Base-by-base conservation (phyloP, 2,888 invertebrate genomes). In the Vandiemenella viatica region DNA sequence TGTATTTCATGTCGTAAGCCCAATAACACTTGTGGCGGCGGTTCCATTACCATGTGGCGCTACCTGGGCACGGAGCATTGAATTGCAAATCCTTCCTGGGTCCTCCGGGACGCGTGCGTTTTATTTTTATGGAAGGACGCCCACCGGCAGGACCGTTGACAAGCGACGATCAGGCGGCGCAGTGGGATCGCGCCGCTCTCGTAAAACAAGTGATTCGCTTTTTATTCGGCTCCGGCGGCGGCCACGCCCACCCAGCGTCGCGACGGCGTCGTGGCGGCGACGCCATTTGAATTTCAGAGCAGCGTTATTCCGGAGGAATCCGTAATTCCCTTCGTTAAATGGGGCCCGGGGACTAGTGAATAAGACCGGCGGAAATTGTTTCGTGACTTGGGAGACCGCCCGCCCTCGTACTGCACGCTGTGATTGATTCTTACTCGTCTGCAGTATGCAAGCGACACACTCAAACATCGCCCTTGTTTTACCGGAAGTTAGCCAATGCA, bases 121-220 rank as follows among this genome's bases (percentile, higher is more conserved):
- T 49, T 45, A 45, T 49, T 49, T 49, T 49, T 49, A 49, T 49
- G 49, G 49, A 38, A 45, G 32, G 22, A 17, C 37, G 48, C 44
- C 37, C 48, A 37, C 38, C 18, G n/a, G n/a, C 13, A 32, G 32
- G 32, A 32, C 26, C 44, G 49, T 46, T 50, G 52, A 52, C 52
- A 52, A 50, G 47, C 17, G 21, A 42, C 47, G 45, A 43, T 52
- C 46, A 26, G 44, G 22, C 37, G 42, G n/a, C 37, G 47, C 48
- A 43, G 15, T 23, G 48, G 49, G 46, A 38, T 37, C 41, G 18
- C 26, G 16, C n/a, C 37, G 44, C 45, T 19, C 50, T 52, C 52
- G 48, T 52, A 52, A 52, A 52, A 52, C 47, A 50, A 50, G 37
- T 19, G 45, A 44, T 50, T 45, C 49, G 16, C 37, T 37, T 38